Evolutionary conservation across 2,888 invertebrate genomes (phyloP), one percentile per base, ranked within the genome.

Genomic region (Reticulitermes lucifugus): DNA sequence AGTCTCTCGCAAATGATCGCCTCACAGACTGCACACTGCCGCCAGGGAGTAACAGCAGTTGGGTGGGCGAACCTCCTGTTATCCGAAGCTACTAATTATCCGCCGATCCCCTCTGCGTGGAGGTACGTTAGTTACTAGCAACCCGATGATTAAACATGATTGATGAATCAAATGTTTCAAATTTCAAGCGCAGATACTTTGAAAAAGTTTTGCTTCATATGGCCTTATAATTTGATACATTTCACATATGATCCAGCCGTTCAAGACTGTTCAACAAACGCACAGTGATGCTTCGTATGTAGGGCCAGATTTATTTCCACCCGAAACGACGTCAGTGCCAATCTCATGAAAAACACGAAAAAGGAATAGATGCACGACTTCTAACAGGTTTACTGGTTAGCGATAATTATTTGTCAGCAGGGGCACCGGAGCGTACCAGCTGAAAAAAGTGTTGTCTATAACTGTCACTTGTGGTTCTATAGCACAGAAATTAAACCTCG

Each of bases 61-160:
- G 65, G 25, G 6, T 35, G 77, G 77, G 77, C 21, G 77, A 46
- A 0, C 22, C 43, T 41, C 21, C 77, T 22, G 22, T 77, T 77
- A 77, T 77, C 77, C 77, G n/a, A 77, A 51, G n/a, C 35, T 51
- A 77, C 77, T 77, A 51, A 77, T 77, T 51, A 77, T 77, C 75
- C 41, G 7, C 21, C 22, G 25, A 46, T 77, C 43, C 73, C 73
- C 35, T 29, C 73, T 41, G 41, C 51, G 65, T 65, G 25, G 65
- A n/a, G 65, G 65, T n/a, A 65, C 25, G 65, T 65, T 65, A 65
- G 65, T 65, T 25, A 25, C 46, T n/a, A 12, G 14, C 77, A 35
- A 46, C n/a, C 43, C 77, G 46, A 77, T 77, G 46, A 77, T 77
- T 77, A 77, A 77, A 65, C 7, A 12, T 77, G 77, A 77, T 77